A percentile compares a stretch with the other conserved stretches of the same genome.
phyloP scores from a whole-genome alignment of 2,797 vertebrate species.

The Myotis myotis region DNA sequence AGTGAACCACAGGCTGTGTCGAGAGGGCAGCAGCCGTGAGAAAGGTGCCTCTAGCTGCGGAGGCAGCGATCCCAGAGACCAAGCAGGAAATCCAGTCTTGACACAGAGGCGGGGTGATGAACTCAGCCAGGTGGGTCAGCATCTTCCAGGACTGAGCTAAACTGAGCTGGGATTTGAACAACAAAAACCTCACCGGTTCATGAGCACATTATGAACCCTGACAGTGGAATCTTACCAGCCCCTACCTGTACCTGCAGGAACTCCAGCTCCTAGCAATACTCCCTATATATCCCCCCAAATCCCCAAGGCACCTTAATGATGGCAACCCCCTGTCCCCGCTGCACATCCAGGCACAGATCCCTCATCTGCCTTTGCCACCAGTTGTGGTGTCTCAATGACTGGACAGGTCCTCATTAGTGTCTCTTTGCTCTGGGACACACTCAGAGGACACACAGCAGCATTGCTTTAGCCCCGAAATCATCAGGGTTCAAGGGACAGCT shows the following conservation, averaged over 20 bases:
- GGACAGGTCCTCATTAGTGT: background rate
- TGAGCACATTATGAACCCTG: background rate
- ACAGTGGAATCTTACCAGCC: background rate
- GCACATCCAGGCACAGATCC: background rate
- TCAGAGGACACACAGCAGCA: background rate
- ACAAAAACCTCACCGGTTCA: background rate
- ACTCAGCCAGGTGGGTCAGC: accelerated
- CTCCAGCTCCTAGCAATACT: background rate
- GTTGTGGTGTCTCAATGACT: background rate
- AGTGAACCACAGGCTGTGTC: background rate
- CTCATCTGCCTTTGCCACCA: accelerated
- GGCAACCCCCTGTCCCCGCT: background rate
- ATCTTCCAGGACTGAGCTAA: background rate
- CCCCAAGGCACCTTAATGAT: background rate
- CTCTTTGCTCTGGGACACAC: background rate
- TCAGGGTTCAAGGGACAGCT: background rate
- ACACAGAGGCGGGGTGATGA: background rate
- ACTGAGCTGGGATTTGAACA: background rate
- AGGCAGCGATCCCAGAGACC: background rate
- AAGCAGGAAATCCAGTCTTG: background rate
- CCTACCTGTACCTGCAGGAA: too few species aligned
- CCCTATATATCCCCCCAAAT: accelerated
- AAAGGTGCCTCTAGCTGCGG: background rate
- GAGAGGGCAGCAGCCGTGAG: background rate
- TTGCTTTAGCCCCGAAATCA: background rate